Percentiles rank a stretch among this genome's conserved stretches.
Evolutionary conservation across 35 echinoderm and acorn worm species (phyloP).

Genomic region (Ptychodera flava): DNA sequence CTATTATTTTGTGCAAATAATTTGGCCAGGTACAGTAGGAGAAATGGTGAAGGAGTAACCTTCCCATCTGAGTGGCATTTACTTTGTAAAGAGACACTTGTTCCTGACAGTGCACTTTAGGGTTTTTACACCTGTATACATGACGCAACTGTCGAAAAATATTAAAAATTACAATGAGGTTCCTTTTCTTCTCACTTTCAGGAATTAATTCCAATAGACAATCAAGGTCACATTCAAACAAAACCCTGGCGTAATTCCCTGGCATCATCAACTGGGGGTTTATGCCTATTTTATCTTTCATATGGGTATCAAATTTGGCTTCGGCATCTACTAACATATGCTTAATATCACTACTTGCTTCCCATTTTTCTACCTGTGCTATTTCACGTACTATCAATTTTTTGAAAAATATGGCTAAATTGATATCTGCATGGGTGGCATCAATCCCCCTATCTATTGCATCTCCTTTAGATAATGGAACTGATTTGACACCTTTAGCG

Average conservation of each 20-base stretch:
- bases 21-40: slow-evolving; percentile 33
- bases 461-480: background rate
- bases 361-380: slow-evolving; percentile 17
- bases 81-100: slow-evolving; percentile 25
- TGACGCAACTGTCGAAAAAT: slow-evolving; percentile 6
- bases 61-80: slow-evolving; percentile 24
- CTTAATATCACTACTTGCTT: slow-evolving; percentile 3
- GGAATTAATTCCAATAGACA: no score
- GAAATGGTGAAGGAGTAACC: slow-evolving; percentile 14
- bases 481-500: slow-evolving; percentile 10
- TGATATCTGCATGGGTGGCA: slow-evolving; percentile 53
- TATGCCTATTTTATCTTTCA: slow-evolving; percentile 3
- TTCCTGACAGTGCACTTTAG: background rate
- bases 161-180: no score
- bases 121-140: slow-evolving; percentile 16
- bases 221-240: slow-evolving; percentile 10
- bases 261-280: slow-evolving; percentile 35
- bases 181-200: no score
- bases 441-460: slow-evolving; percentile 16
- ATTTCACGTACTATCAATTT: slow-evolving; percentile 32
- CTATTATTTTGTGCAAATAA: slow-evolving; percentile 46
- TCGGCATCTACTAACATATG: slow-evolving; percentile 9
- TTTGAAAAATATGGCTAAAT: slow-evolving; percentile 38
- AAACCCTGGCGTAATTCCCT: slow-evolving; percentile 13
- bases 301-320: slow-evolving; percentile 7